Evolutionary conservation across 2,888 invertebrate species (phyloP), one percentile per base, ranked within the genome.

Genomic region (Brenthis ino): DNA sequence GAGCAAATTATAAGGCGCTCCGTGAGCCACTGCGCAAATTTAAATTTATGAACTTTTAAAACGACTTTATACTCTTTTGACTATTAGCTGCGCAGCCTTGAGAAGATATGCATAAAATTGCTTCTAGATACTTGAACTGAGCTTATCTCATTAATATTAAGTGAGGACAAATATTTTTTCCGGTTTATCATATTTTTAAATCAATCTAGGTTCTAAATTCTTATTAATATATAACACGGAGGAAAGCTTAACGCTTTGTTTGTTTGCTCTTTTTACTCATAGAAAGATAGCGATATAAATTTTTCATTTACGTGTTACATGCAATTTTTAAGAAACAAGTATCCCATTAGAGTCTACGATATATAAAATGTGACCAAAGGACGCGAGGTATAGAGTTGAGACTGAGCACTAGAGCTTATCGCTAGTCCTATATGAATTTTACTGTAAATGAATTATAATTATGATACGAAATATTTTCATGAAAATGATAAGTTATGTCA

Each of bases 31-130:
- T 73, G 76, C 72, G 77, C 78, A 79, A 83, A 83, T 85, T 84
- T 83, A 79, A 85, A 85, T 84, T 84, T 83, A 82, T 79, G 80
- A 80, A 83, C 80, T 85, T 85, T 82, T 82, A 82, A 83, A 84
- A 85, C 80, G 79, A 79, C 82, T 77, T 74, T 75, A 72, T 78
- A 77, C 77, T 80, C 79, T 75, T 74, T 76, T 74, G 73, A 77
- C 76, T 81, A 80, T 82, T 82, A 79, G 75, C 77, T 71, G 77
- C 76, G 78, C 73, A 77, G 51, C 63, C 48, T 61, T 57, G 56
- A 50, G 48, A 69, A 55, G 57, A 63, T 63, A 61, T 66, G 53
- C 66, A 57, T 47, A 60, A 60, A 60, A 60, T 54, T 53, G 53
- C 53, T 51, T 43, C 63, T 43, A 63, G 51, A 53, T 60, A 60